These are phyloP conservation scores for Cacoxenus indagator DNA, from an alignment of 2,888 invertebrate genomes.

Conservation along the genomic window DNA sequence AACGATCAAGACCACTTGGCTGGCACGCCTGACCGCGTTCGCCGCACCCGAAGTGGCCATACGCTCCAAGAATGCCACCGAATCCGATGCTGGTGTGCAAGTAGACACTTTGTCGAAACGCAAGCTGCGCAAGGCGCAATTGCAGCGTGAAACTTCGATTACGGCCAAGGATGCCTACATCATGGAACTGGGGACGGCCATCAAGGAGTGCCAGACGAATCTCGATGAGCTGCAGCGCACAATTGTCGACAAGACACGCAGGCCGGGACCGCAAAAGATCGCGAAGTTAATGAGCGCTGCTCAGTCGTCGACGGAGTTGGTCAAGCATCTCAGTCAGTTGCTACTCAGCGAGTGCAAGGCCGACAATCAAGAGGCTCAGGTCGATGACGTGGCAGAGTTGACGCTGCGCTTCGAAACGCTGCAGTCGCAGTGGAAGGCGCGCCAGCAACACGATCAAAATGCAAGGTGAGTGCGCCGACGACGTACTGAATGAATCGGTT, in stretches of 20 bases:
- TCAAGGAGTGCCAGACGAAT: constrained; percentile 79
- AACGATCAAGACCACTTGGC: constrained; percentile 70
- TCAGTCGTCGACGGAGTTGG: constrained; percentile 84
- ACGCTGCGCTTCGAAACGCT: constrained; percentile 79
- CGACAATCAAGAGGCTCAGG: constrained; percentile 77
- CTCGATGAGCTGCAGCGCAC: constrained; percentile 78
- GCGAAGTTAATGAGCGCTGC: constrained; percentile 84
- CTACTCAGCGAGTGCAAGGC: constrained; percentile 82
- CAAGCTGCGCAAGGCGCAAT: constrained; percentile 56
- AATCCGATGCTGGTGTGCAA: constrained; percentile 84
- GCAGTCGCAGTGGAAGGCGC: constrained; percentile 79
- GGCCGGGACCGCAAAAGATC: constrained; percentile 79
- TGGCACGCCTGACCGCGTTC: constrained; percentile 48
- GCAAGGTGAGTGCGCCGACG: constrained; percentile 81
- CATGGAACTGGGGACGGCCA: constrained; percentile 81
- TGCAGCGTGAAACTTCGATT: constrained; percentile 77
- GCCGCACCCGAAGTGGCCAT: constrained; percentile 76
- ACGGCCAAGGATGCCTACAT: constrained; percentile 88
- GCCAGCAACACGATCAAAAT: constrained; percentile 83
- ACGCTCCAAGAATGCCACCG: constrained; percentile 81
- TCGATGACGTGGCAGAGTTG: constrained; percentile 77
- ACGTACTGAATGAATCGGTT: constrained; percentile 1
- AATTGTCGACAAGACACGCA: constrained; percentile 74
- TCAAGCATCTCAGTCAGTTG: constrained; percentile 83
- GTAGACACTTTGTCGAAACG: constrained; percentile 82